Base-by-base conservation (phyloP, 2,113 vertebrate species). In the Chitala chitala region DNA sequence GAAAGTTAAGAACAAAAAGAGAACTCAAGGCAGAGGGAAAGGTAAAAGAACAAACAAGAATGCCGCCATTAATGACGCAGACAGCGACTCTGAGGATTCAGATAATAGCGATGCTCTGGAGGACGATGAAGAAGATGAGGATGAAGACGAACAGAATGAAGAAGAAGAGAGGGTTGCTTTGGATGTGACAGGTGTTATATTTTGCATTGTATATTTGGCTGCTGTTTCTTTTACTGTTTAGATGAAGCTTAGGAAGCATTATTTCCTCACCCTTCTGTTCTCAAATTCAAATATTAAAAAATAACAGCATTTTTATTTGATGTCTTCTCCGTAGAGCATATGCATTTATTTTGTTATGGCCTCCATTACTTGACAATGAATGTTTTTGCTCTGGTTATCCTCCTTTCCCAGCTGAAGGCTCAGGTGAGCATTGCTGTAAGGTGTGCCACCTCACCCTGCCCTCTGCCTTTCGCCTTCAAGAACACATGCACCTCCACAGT, bases 401-500 rank as follows among this genome's bases (percentile, higher is more conserved):
- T 8, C 42, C 40, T 36, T 17, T 36, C 31, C 24, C 82, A n/a
- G 46, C 40, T 0, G 73, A 66, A 55, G 56, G 59, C 31, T 77
- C 78, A 1, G 82, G 78, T 0, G 69, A 85, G 56, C 78, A 80
- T 74, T 26, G 15, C 50, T 92, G 90, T 76, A 79, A 72, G 0
- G 78, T 91, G 64, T 92, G 90, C 42, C 56, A 79, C 42, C 82
- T 88, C 22, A 80, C 72, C 38, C 84, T 90, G 24, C 24, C 83
- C 42, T 87, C 89, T 4, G 72, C 82, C 7, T 85, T 87, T 72
- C 84, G 86, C 59, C 87, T 92, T 17, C 85, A 82, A 5, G 88
- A 91, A 48, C 90, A 94, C 84, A 91, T 93, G 83, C 90, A 91
- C 20, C 85, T 93, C 40, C 94, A 98, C 86, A 94, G 92, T 0